Evolutionary conservation across 1,140 invertebrate species (phyloP).

Genomic region (Aricia agestis): DNA sequence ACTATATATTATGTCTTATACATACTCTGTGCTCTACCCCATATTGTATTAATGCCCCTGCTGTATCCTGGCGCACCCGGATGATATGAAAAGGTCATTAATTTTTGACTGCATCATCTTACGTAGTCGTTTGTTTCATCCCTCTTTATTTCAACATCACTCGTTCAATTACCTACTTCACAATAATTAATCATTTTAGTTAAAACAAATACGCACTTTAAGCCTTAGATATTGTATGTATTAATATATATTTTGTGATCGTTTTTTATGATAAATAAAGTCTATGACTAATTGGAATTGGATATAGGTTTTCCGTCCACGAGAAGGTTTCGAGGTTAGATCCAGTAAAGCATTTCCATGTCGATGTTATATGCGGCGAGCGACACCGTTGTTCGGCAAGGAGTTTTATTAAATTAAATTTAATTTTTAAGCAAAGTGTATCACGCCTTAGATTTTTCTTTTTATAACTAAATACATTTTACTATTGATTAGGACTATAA

Average conservation of each 20-base stretch:
- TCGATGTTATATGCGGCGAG: constrained; percentile 35
- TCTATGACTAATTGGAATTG: constrained; percentile 30
- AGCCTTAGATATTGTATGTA: background rate
- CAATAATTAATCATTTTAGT: constrained; percentile 6
- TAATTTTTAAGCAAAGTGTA: background rate
- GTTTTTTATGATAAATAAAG: too few relatives aligned
- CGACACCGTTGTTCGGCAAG: constrained; percentile 22
- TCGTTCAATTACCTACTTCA: background rate
- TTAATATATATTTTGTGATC: background rate
- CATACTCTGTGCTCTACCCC: constrained; percentile 40
- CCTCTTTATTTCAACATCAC: constrained; percentile 18
- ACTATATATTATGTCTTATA: background rate
- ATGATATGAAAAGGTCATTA: constrained; percentile 49
- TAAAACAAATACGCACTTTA: background rate
- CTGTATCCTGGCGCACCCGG: constrained; percentile 33
- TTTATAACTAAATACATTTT: too few relatives aligned
- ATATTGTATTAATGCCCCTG: constrained; percentile 59
- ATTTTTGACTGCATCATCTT: constrained; percentile 39
- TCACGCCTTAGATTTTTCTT: too few relatives aligned
- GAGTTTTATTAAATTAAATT: background rate
- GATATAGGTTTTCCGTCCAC: constrained; percentile 39
- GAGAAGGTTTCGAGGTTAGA: constrained; percentile 53
- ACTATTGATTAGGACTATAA: too few relatives aligned
- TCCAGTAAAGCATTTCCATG: constrained; percentile 67
- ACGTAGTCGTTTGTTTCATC: constrained; percentile 21